A percentile compares a stretch with the other conserved stretches of the same genome.
Conservation (phyloP, 1,140 invertebrate genomes). For the Bombus pyrosoma region DNA sequence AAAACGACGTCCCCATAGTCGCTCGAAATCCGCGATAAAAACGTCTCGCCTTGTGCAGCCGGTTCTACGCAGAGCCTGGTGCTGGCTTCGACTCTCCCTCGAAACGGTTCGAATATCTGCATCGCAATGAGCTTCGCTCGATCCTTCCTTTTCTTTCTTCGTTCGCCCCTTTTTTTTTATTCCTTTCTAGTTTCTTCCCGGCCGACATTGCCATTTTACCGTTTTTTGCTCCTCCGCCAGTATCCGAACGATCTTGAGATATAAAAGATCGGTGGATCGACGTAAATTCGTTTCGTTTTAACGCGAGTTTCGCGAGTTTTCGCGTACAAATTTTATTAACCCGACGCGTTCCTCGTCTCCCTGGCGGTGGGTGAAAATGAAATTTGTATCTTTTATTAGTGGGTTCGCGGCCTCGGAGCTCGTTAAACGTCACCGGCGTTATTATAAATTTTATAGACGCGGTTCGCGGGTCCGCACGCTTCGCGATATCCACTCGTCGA, state of each 20-base stretch:
- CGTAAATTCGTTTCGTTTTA: slow-evolving; percentile 1
- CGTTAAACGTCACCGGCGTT: slow-evolving; percentile 36
- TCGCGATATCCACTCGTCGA: slow-evolving; percentile 39
- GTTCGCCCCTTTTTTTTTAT: not conserved
- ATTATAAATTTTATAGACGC: slow-evolving; percentile 55
- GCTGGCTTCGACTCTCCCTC: slow-evolving; percentile 9
- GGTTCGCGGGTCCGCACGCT: not conserved
- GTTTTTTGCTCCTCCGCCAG: not conserved
- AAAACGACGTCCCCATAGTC: slow-evolving; percentile 45
- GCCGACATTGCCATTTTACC: not conserved
- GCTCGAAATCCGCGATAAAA: slow-evolving; percentile 64
- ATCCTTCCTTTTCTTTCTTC: not conserved
- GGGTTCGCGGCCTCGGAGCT: not conserved
- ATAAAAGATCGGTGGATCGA: not conserved
- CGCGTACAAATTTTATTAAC: not conserved
- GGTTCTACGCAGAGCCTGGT: slow-evolving; percentile 30
- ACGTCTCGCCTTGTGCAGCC: slow-evolving; percentile 56
- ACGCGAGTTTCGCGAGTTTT: not conserved
- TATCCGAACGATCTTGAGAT: not conserved
- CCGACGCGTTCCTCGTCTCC: no score
- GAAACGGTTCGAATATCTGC: slow-evolving; percentile 40
- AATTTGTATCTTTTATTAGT: not conserved
- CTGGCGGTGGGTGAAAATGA: not conserved
- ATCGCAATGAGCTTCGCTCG: slow-evolving; percentile 43
- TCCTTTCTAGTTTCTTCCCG: not conserved